phyloP scores from a whole-genome alignment of 2,797 vertebrate species.

The Halcyon badia region DNA sequence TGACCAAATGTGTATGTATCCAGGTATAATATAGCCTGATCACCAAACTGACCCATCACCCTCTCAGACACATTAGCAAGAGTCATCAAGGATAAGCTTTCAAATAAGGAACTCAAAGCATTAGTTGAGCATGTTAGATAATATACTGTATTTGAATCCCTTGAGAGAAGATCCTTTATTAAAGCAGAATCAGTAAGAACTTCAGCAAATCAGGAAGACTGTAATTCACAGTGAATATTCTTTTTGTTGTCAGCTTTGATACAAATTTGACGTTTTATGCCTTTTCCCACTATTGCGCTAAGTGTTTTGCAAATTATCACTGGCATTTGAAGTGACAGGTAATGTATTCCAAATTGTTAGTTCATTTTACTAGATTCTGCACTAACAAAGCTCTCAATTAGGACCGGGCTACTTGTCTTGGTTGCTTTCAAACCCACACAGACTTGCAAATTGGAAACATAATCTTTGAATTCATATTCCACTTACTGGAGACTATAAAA shows the following conservation, averaged over 20 bases:
- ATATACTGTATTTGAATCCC: constrained; percentile 53
- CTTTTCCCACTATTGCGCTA: constrained; percentile 30
- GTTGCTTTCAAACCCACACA: constrained; percentile 46
- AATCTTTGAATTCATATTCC: neutral
- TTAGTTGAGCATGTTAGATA: constrained; percentile 44
- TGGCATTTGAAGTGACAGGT: constrained; percentile 55
- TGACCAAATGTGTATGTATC: neutral
- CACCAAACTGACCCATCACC: neutral
- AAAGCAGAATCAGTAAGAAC: constrained; percentile 40
- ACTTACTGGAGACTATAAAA: neutral
- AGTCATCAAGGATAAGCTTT: neutral
- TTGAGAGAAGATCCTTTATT: constrained; percentile 52
- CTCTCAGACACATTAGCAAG: neutral
- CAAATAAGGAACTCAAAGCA: constrained; percentile 4
- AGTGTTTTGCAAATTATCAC: constrained; percentile 50
- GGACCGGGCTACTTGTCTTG: constrained; percentile 32
- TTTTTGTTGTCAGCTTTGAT: constrained; percentile 53
- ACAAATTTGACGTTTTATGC: constrained; percentile 32
- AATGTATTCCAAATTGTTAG: constrained; percentile 32
- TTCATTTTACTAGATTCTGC: constrained; percentile 39
- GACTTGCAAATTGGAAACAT: constrained; percentile 10
- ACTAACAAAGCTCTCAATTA: constrained; percentile 50
- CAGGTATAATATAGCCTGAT: neutral
- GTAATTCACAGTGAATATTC: constrained; percentile 39
- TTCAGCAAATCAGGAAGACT: constrained; percentile 43